These are phyloP conservation scores for Phataginus tricuspis DNA, from an alignment of 2,797 vertebrate genomes.

Conservation along the genomic window DNA sequence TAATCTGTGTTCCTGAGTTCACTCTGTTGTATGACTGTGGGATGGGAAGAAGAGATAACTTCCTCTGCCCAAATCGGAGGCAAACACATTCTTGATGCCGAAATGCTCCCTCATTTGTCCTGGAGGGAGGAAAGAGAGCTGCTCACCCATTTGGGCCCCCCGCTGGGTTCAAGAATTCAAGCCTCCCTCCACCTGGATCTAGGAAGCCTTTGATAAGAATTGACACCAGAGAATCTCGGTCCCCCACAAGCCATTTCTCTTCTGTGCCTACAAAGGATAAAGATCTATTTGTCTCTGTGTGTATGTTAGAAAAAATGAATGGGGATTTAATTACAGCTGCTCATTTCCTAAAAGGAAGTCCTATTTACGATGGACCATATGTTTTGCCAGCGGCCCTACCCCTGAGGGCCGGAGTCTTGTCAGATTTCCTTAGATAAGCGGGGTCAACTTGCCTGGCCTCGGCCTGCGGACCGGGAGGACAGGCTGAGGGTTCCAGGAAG, in stretches of 20 bases:
- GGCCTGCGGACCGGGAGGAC: not conserved
- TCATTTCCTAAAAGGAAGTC: slow-evolving; percentile 83
- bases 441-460: slow-evolving; percentile 22
- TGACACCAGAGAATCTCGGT: slow-evolving; percentile 60
- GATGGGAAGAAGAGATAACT: not conserved
- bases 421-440: slow-evolving; percentile 75
- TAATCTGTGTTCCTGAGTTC: not conserved
- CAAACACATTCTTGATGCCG: not conserved
- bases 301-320: slow-evolving; percentile 75
- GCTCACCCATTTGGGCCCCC: fast-evolving
- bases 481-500: slow-evolving; percentile 31
- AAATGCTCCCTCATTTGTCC: not conserved
- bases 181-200: slow-evolving; percentile 2
- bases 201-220: slow-evolving; percentile 18
- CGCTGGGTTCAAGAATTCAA: not conserved
- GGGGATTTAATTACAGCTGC: slow-evolving; percentile 78
- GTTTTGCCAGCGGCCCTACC: slow-evolving; percentile 70
- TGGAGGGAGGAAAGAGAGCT: not conserved
- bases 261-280: slow-evolving; percentile 72
- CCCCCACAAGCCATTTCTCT: slow-evolving; percentile 59
- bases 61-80: not conserved
- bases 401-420: slow-evolving; percentile 59
- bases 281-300: slow-evolving; percentile 79
- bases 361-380: slow-evolving; percentile 76
- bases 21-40: not conserved